Evolutionary conservation across 2,888 invertebrate genomes (phyloP), one percentile per base, ranked within the genome.

Genomic region (Metalampra italica): DNA sequence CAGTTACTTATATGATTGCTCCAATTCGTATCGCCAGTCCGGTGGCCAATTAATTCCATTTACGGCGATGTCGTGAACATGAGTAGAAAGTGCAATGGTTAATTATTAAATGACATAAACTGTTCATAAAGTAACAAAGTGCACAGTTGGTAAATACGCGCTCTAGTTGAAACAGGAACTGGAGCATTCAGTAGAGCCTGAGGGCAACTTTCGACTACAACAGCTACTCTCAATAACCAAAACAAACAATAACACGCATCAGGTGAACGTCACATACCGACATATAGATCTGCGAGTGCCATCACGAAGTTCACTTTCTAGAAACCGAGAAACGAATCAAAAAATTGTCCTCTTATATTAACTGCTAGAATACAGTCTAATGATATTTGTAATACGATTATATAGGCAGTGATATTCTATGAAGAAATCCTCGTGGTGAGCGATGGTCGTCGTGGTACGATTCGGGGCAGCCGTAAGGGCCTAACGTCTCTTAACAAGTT

Each of bases 401-500:
- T 75, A 82, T 70, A 64, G 84, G 86, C 83, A 85, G 84, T 83
- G 79, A 66, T 76, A 73, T 76, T 71, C 70, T 74, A 73, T 66
- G 71, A 75, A 74, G 71, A 66, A 74, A 71, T 84, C 83, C 80
- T 80, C 82, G 74, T 71, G 70, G 66, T 64, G 71, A 77, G 86
- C 86, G 60, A 66, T 76, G 74, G 83, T 87, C 84, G 87, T 86
- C 81, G 84, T 68, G 57, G 59, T 69, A 64, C 70, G 66, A 71
- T 73, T 78, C 71, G 70, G 63, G 52, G 59, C 55, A 66, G 57
- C 52, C 62, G 58, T 63, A 54, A 53, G 57, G 59, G 65, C 82
- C 94, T 95, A 95, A 92, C 96, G 96, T 95, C 96, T 95, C 90
- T 96, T 96, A 72, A 96, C 96, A 78, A 96, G 91, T 91, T 96